Evolutionary conservation across 1,140 invertebrate genomes (phyloP).

Genomic region (Bombus pyrosoma): DNA sequence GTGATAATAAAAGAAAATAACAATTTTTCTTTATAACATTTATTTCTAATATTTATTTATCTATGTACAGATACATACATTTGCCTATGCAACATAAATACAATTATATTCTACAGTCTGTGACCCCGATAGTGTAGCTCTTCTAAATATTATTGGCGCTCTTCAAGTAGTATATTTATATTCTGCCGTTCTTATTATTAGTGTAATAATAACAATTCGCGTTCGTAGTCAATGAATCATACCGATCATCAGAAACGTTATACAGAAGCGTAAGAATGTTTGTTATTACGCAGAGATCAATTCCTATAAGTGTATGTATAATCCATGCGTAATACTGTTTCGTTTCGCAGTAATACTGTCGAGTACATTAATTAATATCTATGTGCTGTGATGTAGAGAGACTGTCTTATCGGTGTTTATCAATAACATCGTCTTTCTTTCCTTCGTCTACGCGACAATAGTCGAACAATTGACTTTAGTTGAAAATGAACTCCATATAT

Average conservation of each 20-base stretch:
- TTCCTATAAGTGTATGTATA: constrained; percentile 36
- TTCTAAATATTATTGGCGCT: constrained; percentile 4
- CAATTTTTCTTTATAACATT: constrained; percentile 66
- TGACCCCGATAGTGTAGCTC: constrained; percentile 19
- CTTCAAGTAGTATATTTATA: background rate
- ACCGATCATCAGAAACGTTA: constrained; percentile 13
- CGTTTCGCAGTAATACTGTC: constrained; percentile 12
- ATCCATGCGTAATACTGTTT: constrained; percentile 21
- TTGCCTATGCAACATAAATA: constrained; percentile 62
- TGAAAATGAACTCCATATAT: background rate
- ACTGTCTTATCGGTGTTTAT: background rate
- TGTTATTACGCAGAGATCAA: constrained; percentile 38
- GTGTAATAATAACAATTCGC: background rate
- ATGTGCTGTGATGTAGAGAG: constrained; percentile 3
- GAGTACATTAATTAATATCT: background rate
- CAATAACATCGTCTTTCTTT: background rate
- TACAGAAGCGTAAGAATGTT: constrained; percentile 37
- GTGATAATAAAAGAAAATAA: background rate
- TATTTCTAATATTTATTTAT: constrained; percentile 66
- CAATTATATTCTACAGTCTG: constrained; percentile 50
- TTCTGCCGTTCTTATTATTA: constrained; percentile 7
- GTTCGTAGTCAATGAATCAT: background rate
- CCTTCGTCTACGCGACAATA: background rate
- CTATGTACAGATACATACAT: constrained; percentile 68
- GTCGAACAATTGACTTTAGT: background rate